A percentile compares a stretch with the other conserved stretches of the same genome.
Conservation (phyloP, 2,888 invertebrate species). For the Machimus rusticus region DNA sequence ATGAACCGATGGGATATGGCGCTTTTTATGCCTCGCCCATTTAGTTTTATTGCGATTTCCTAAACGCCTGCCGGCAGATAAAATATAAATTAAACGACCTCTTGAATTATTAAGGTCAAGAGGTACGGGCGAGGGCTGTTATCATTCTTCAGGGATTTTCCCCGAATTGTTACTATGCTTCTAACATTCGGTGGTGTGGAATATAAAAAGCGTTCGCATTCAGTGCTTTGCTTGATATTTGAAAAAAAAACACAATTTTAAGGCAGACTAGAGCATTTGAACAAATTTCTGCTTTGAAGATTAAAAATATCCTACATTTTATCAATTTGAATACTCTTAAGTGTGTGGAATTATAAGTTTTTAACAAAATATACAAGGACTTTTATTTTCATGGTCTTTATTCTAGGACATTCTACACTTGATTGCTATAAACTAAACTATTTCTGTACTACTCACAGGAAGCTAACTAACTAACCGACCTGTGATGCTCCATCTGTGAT, state of each 20-base stretch:
- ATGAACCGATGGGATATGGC: slow-evolving; percentile 7
- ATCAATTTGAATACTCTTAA: too few relatives aligned
- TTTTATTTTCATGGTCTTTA: too few relatives aligned
- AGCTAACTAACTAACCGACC: too few relatives aligned
- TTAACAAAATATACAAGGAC: too few relatives aligned
- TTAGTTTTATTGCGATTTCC: background rate
- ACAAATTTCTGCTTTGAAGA: too few relatives aligned
- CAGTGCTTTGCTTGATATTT: background rate
- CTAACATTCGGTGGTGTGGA: background rate
- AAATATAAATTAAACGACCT: background rate
- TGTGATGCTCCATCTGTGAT: too few relatives aligned
- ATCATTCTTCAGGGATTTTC: background rate
- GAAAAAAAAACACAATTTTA: background rate
- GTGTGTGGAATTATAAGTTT: too few relatives aligned
- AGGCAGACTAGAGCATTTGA: too few relatives aligned
- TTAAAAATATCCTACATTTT: too few relatives aligned
- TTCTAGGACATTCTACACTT: too few relatives aligned
- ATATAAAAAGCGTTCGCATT: background rate
- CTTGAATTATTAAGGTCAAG: background rate
- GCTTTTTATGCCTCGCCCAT: background rate
- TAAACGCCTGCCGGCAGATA: background rate
- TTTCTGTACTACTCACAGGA: too few relatives aligned
- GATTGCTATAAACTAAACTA: too few relatives aligned
- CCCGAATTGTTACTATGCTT: background rate
- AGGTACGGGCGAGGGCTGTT: background rate